These are phyloP conservation scores for Philonicus albiceps DNA, from an alignment of 2,888 invertebrate genomes.

Conservation along the genomic window DNA sequence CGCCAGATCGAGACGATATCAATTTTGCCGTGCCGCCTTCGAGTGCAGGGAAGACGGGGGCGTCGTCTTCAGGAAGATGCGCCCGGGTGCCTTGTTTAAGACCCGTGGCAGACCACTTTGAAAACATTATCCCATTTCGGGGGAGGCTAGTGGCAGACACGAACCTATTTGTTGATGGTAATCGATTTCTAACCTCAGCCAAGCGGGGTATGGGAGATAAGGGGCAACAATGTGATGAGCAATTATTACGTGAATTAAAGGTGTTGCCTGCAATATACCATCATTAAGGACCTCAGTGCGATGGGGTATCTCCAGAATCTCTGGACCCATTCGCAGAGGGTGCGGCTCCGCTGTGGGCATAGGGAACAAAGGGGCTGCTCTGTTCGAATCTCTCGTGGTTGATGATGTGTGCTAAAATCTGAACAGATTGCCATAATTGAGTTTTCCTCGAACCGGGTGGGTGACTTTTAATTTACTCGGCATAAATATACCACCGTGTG, in stretches of 20 bases:
- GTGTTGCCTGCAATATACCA: conserved; percentile 46
- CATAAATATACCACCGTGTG: not conserved
- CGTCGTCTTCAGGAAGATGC: not conserved
- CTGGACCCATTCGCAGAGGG: conserved; percentile 16
- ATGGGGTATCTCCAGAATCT: not conserved
- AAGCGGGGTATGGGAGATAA: not conserved
- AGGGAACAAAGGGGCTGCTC: conserved; percentile 41
- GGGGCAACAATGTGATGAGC: conserved; percentile 43
- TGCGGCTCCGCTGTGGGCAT: not conserved
- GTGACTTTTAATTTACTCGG: conserved; percentile 61
- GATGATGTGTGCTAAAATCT: conserved; percentile 57
- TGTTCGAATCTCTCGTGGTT: conserved; percentile 45
- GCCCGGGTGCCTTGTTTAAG: not conserved
- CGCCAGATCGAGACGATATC: conserved; percentile 25
- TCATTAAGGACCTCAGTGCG: conserved; percentile 21
- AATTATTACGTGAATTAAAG: conserved; percentile 47
- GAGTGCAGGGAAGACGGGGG: not conserved
- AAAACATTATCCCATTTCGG: conserved; percentile 15
- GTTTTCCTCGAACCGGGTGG: conserved; percentile 59
- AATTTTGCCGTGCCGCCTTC: not conserved
- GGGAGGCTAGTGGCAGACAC: conserved; percentile 37
- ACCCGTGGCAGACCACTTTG: not conserved
- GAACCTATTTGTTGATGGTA: conserved; percentile 44
- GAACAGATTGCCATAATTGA: conserved; percentile 65
- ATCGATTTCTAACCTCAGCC: conserved; percentile 43